Evolutionary conservation across 1,140 invertebrate species (phyloP).

Genomic region (Aphidius gifuensis): DNA sequence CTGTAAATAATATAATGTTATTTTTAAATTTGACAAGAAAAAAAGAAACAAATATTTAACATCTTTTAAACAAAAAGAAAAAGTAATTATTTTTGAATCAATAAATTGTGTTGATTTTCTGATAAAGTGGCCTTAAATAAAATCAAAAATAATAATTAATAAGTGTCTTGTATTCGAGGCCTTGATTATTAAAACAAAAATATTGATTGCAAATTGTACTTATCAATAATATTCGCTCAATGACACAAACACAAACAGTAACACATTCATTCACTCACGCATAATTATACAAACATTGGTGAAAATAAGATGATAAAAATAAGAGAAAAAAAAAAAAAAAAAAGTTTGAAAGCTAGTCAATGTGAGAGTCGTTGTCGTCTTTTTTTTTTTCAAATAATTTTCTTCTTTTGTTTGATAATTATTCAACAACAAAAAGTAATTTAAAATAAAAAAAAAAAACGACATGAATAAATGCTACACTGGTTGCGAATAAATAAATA

Average conservation of each 20-base stretch:
- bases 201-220: not conserved
- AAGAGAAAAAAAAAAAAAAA: conserved; percentile 13
- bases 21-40: conserved; percentile 1
- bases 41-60: not conserved
- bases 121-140: conserved; percentile 16
- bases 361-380: conserved; percentile 8
- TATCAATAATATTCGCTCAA: conserved; percentile 5
- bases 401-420: too few relatives aligned
- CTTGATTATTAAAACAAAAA: conserved; percentile 5
- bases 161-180: conserved; percentile 19
- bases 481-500: too few relatives aligned
- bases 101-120: not conserved
- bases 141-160: not conserved
- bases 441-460: too few relatives aligned
- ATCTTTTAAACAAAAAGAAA: not conserved
- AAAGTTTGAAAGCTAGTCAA: conserved; percentile 24
- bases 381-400: too few relatives aligned
- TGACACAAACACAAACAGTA: not conserved
- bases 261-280: too few relatives aligned
- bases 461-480: too few relatives aligned
- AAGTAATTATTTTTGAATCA: too few relatives aligned
- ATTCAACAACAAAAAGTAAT: too few relatives aligned
- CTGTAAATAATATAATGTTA: not conserved
- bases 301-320: not conserved
- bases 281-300: too few relatives aligned